These are phyloP conservation scores for Malurus melanocephalus DNA, from an alignment of 2,113 vertebrate genomes.

Conservation along the genomic window DNA sequence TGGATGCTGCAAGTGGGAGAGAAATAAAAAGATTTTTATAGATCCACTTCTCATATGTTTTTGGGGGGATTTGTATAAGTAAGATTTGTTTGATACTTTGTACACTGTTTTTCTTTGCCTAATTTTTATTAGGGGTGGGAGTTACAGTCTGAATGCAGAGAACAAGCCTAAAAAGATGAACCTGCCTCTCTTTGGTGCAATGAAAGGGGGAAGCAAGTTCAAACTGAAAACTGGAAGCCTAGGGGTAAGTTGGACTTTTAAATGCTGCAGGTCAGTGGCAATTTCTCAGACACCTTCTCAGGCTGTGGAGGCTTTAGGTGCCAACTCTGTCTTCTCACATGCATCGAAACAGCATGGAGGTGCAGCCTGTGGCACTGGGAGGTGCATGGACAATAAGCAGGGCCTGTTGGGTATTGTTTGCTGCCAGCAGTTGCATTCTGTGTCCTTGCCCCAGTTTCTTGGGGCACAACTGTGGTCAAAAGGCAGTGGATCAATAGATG, in stretches of 20 bases:
- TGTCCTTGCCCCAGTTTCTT: background rate
- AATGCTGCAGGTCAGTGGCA: background rate
- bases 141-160: slow-evolving; percentile 55
- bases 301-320: background rate
- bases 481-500: background rate
- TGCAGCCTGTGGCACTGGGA: background rate
- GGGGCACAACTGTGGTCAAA: background rate
- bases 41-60: background rate
- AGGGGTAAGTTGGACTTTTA: slow-evolving; percentile 76
- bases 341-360: background rate
- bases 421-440: background rate
- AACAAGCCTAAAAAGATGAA: slow-evolving; percentile 81
- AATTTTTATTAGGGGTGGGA: slow-evolving; percentile 50
- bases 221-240: slow-evolving; percentile 94
- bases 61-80: too few species aligned
- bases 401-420: background rate
- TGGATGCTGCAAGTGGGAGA: background rate
- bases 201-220: slow-evolving; percentile 96
- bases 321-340: background rate
- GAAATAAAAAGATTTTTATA: background rate
- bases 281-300: background rate
- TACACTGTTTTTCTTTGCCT: slow-evolving; percentile 4
- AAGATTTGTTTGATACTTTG: background rate
- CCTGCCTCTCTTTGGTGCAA: slow-evolving; percentile 92
- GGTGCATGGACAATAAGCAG: background rate